Evolutionary conservation across 2,888 invertebrate genomes (phyloP).

Genomic region (Rotaria magnacalcarata): DNA sequence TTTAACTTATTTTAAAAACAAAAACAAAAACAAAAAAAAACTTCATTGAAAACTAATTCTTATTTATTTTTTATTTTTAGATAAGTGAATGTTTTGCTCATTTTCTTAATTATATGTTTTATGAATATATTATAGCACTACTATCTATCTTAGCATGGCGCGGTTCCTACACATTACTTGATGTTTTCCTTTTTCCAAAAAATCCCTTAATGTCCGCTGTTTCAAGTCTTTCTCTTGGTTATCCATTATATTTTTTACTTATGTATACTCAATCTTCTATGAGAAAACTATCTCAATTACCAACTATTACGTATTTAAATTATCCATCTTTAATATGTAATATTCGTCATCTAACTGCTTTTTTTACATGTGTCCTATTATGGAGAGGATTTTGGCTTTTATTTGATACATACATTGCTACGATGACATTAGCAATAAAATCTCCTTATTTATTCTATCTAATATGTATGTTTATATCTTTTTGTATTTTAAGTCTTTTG

Average conservation of each 20-base stretch:
- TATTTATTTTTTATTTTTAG: not conserved
- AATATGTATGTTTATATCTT: not conserved
- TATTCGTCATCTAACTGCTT: constrained; percentile 7
- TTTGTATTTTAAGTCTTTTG: not conserved
- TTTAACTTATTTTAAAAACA: not conserved
- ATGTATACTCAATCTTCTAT: constrained; percentile 1
- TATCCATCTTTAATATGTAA: not conserved
- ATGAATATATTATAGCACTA: constrained; percentile 1
- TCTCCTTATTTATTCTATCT: not conserved
- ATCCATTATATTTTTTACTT: not conserved
- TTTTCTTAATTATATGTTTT: constrained; percentile 11
- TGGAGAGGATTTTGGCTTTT: not conserved
- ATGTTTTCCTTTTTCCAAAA: not conserved
- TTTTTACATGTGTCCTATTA: not conserved
- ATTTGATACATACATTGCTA: not conserved
- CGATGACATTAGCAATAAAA: not conserved
- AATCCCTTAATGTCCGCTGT: not conserved
- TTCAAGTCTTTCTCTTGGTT: not conserved
- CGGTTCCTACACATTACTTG: not conserved
- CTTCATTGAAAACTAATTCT: not conserved
- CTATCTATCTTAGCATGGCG: not conserved
- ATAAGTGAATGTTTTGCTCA: not conserved
- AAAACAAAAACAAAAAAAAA: too few relatives aligned
- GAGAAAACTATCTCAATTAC: not conserved
- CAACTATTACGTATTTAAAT: not conserved